These are phyloP conservation scores for Trichacis sp. DNA, from an alignment of 2,888 invertebrate species.

Conservation along the genomic window DNA sequence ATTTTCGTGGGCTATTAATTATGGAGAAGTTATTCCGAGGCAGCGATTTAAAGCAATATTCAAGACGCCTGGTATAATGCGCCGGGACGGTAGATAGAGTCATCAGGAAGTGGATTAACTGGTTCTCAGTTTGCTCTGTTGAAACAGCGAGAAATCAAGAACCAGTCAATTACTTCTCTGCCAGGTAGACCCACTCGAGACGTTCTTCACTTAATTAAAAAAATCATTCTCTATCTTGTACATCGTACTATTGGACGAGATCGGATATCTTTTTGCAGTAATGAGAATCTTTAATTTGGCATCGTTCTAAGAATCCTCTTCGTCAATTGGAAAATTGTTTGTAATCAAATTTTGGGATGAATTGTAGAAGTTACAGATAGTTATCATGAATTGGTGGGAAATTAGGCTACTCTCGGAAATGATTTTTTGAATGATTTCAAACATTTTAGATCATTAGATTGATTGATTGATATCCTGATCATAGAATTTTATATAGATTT, in stretches of 20 bases:
- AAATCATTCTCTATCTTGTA: background rate
- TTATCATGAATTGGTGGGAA: no score
- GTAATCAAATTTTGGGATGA: background rate
- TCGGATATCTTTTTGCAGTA: no score
- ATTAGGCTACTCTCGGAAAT: no score
- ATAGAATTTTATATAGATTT: no score
- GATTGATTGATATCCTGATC: no score
- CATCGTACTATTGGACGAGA: background rate
- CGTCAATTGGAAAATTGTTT: no score
- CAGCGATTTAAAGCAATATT: constrained; percentile 20
- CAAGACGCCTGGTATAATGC: constrained; percentile 9
- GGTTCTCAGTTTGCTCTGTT: constrained; percentile 17
- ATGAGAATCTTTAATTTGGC: no score
- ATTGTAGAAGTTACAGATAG: no score
- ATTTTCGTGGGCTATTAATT: constrained; percentile 14
- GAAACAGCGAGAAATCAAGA: constrained; percentile 18
- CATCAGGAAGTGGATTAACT: constrained; percentile 29
- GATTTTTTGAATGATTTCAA: no score
- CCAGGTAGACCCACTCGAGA: constrained; percentile 17
- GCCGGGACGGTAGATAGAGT: constrained; percentile 21
- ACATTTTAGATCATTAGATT: no score
- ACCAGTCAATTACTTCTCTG: constrained; percentile 21
- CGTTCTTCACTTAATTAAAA: constrained; percentile 8
- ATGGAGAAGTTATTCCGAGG: constrained; percentile 14
- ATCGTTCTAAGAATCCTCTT: no score